Percentiles rank a stretch among this genome's conserved stretches.
Conservation (phyloP, 2,113 vertebrate species). For the Sterrhoptilus dennistouni region DNA sequence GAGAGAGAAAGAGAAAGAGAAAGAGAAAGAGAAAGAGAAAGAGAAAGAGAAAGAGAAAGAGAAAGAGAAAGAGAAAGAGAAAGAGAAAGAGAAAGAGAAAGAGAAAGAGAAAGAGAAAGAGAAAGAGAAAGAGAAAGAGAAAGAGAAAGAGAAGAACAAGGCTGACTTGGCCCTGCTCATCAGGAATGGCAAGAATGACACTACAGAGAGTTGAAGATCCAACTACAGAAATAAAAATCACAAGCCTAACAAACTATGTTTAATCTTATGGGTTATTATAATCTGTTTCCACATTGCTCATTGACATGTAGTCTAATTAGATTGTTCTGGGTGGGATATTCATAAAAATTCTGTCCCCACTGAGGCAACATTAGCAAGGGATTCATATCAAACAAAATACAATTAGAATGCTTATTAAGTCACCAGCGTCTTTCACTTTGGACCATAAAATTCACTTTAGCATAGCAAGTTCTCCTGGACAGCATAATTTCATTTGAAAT, state of each 20-base stretch:
- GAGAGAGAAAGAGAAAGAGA: no score
- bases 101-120: no score
- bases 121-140: no score
- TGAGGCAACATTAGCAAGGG: neutral
- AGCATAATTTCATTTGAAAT: neutral
- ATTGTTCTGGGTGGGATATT: neutral
- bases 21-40: neutral
- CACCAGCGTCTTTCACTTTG: neutral
- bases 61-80: neutral
- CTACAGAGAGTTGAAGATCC: neutral
- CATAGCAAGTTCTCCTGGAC: neutral
- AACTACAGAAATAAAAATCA: neutral
- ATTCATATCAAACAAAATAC: neutral
- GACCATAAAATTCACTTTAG: neutral
- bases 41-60: no score
- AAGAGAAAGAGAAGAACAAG: neutral
- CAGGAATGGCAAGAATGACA: neutral
- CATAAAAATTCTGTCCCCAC: neutral
- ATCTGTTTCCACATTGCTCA: neutral
- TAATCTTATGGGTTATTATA: neutral
- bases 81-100: neutral
- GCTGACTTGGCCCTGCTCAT: rapidly evolving
- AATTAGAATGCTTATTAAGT: neutral
- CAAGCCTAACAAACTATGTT: neutral
- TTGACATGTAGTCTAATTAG: neutral